Conservation (phyloP, 2,113 vertebrate species). For the Cepphus grylle region DNA sequence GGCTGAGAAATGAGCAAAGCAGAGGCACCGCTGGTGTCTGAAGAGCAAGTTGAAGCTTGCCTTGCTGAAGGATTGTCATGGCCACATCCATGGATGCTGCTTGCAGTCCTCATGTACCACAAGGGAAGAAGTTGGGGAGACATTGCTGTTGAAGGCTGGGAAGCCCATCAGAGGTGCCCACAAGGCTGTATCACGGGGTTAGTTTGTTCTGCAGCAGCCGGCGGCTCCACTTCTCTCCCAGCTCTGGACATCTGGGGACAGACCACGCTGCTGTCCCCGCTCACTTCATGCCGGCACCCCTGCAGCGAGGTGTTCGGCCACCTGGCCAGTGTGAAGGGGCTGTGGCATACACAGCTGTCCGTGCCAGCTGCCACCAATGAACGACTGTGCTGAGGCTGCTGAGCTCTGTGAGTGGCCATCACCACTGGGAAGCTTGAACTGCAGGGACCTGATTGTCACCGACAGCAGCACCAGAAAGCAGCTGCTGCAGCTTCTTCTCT, state of each 20-base stretch:
- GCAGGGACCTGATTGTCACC: rapidly evolving
- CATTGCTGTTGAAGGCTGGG: neutral
- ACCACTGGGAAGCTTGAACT: neutral
- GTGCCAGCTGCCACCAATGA: neutral
- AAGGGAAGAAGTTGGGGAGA: neutral
- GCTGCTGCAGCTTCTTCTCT: neutral
- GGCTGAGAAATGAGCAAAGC: neutral
- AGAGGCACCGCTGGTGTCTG: neutral
- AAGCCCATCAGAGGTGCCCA: neutral
- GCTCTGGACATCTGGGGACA: neutral
- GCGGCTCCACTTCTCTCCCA: rapidly evolving
- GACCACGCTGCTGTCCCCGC: rapidly evolving
- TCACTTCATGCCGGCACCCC: neutral
- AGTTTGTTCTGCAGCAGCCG: neutral
- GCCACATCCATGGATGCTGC: neutral
- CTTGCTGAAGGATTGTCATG: neutral
- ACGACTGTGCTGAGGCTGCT: neutral
- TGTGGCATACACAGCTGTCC: rapidly evolving
- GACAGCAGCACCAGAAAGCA: neutral
- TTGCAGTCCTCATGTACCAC: neutral
- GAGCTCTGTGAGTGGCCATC: neutral
- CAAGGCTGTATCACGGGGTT: neutral
- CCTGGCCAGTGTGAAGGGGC: neutral
- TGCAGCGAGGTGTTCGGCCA: rapidly evolving
- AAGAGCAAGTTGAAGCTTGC: neutral